Conservation (phyloP, 2,888 invertebrate species). For the Eristalis intricaria region DNA sequence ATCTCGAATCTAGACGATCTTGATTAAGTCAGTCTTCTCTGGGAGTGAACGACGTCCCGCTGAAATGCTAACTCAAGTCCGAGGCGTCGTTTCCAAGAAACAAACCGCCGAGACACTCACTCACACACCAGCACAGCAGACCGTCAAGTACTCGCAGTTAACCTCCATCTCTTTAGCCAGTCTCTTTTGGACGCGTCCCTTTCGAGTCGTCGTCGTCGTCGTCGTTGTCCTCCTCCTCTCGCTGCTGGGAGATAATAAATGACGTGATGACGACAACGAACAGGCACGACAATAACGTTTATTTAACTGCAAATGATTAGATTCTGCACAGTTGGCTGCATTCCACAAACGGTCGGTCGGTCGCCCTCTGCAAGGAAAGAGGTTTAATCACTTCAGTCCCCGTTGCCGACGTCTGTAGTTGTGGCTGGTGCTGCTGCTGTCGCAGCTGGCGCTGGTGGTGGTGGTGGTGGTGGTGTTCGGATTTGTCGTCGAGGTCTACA, state of each 20-base stretch:
- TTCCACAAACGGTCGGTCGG: conserved; percentile 70
- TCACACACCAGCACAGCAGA: conserved; percentile 32
- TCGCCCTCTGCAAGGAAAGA: conserved; percentile 60
- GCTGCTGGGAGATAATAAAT: conserved; percentile 43
- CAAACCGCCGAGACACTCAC: conserved; percentile 15
- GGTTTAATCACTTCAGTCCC: conserved; percentile 64
- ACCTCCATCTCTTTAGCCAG: conserved; percentile 51
- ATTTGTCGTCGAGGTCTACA: conserved; percentile 62
- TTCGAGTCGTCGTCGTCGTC: background rate
- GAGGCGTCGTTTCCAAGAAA: background rate
- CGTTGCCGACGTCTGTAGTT: conserved; percentile 3
- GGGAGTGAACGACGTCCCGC: background rate
- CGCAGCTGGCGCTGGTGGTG: background rate
- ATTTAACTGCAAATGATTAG: conserved; percentile 72
- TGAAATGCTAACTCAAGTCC: background rate
- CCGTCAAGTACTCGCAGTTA: conserved; percentile 27
- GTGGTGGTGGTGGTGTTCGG: conserved; percentile 16
- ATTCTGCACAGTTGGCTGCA: conserved; percentile 71
- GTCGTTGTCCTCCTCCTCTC: background rate
- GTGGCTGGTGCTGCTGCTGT: conserved; percentile 7
- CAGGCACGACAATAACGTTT: conserved; percentile 71
- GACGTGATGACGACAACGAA: conserved; percentile 70
- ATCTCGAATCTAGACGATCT: background rate
- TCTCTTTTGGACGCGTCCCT: conserved; percentile 25
- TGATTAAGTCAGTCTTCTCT: background rate